These are phyloP conservation scores for Hippocampus kuda DNA, from an alignment of 2,797 vertebrate genomes.

Conservation along the genomic window DNA sequence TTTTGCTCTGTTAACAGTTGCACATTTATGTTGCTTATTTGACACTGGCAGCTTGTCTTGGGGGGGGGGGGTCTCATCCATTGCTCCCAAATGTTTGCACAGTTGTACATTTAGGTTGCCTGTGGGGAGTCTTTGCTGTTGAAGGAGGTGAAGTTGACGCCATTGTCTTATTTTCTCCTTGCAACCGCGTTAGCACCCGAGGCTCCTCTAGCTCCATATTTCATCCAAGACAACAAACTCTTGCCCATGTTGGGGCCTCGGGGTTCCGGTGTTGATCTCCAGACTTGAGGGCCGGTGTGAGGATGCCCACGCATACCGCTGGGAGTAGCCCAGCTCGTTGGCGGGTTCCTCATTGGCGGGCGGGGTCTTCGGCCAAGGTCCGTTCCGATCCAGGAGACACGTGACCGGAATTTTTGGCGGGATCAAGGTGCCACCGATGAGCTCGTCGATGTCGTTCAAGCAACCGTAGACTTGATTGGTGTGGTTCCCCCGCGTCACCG, in stretches of 20 bases:
- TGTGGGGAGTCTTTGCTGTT: neutral
- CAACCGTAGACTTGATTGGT: neutral
- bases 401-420: neutral
- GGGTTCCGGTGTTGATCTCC: neutral
- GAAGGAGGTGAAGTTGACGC: neutral
- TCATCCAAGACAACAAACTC: neutral
- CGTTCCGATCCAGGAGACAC: neutral
- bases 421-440: neutral
- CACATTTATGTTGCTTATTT: neutral
- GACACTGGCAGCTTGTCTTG: neutral
- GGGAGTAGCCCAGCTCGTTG: neutral
- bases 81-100: neutral
- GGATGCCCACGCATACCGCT: neutral
- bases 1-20: neutral
- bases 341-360: neutral
- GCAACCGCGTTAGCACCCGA: neutral
- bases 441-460: slow-evolving; percentile 3
- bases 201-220: neutral
- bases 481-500: neutral
- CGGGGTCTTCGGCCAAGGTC: neutral
- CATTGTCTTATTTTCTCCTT: neutral
- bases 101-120: neutral
- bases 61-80: no score
- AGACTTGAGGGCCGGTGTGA: neutral
- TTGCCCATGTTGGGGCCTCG: neutral